Percentiles rank a stretch among this genome's conserved stretches.
These are phyloP conservation scores for Plectrocnemia conspersa DNA, from an alignment of 1,140 invertebrate genomes.

Conservation along the genomic window DNA sequence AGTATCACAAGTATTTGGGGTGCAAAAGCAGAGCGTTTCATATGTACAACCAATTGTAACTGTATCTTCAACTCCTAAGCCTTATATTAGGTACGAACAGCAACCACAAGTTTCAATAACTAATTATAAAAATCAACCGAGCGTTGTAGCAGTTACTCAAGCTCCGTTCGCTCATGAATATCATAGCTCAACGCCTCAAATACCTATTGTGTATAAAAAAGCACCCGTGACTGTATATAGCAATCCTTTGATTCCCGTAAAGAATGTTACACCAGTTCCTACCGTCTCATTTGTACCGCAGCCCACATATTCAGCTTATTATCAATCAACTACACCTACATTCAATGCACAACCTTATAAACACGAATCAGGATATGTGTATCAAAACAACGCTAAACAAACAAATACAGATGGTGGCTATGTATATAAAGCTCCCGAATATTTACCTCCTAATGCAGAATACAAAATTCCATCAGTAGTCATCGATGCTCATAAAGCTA, in stretches of 20 bases:
- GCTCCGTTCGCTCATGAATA: slow-evolving; percentile 16
- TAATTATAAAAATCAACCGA: slow-evolving; percentile 34
- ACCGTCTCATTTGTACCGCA: slow-evolving; percentile 31
- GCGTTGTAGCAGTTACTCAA: slow-evolving; percentile 17
- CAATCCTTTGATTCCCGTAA: slow-evolving; percentile 45
- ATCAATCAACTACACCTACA: slow-evolving; percentile 38
- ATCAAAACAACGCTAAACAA: slow-evolving; percentile 23
- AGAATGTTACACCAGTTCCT: slow-evolving; percentile 39
- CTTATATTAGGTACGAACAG: slow-evolving; percentile 33
- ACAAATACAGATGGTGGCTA: slow-evolving; percentile 36
- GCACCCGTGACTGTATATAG: slow-evolving; percentile 42
- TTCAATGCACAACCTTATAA: slow-evolving; percentile 21
- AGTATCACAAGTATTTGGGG: slow-evolving; percentile 46
- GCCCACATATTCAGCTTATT: slow-evolving; percentile 39
- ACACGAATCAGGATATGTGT: background rate
- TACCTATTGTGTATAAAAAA: slow-evolving; percentile 24
- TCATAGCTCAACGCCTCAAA: slow-evolving; percentile 27
- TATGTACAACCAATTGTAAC: slow-evolving; percentile 42
- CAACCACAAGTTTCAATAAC: slow-evolving; percentile 38
- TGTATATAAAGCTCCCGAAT: slow-evolving; percentile 42
- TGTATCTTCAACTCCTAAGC: slow-evolving; percentile 41
- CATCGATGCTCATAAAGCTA: background rate
- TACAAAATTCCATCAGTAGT: too few species aligned
- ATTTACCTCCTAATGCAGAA: slow-evolving; percentile 41
- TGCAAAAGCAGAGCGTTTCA: slow-evolving; percentile 43